phyloP scores from a whole-genome alignment of 2,113 vertebrate genomes.

The Desmodus rotundus region DNA sequence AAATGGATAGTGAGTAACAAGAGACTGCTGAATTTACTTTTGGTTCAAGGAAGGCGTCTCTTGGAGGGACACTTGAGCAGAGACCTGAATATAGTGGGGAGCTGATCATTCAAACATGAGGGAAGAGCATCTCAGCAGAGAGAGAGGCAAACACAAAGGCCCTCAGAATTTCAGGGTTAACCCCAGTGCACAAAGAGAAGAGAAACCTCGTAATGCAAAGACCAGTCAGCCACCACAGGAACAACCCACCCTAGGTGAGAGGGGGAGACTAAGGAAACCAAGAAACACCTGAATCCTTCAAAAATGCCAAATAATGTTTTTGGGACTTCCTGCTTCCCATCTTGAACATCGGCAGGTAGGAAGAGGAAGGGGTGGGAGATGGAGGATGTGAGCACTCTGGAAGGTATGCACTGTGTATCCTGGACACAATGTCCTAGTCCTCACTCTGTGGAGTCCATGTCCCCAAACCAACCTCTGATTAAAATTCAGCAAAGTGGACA shows the following conservation, averaged over 20 bases:
- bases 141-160: neutral
- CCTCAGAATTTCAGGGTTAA: neutral
- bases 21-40: neutral
- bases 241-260: neutral
- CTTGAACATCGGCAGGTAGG: neutral
- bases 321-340: neutral
- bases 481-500: neutral
- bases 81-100: neutral
- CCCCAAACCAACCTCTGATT: neutral
- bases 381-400: neutral
- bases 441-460: neutral
- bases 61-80: neutral
- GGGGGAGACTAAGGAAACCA: neutral
- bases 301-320: neutral
- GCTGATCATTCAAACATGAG: neutral
- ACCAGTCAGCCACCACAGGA: neutral
- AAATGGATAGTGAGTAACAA: neutral
- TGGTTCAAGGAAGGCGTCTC: neutral
- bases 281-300: neutral
- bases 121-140: neutral
- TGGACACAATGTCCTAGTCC: neutral
- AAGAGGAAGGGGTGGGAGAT: neutral
- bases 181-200: neutral
- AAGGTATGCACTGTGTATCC: neutral
- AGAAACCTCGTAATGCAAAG: neutral